phyloP scores from a whole-genome alignment of 2,888 invertebrate genomes.

The Nineta flava region DNA sequence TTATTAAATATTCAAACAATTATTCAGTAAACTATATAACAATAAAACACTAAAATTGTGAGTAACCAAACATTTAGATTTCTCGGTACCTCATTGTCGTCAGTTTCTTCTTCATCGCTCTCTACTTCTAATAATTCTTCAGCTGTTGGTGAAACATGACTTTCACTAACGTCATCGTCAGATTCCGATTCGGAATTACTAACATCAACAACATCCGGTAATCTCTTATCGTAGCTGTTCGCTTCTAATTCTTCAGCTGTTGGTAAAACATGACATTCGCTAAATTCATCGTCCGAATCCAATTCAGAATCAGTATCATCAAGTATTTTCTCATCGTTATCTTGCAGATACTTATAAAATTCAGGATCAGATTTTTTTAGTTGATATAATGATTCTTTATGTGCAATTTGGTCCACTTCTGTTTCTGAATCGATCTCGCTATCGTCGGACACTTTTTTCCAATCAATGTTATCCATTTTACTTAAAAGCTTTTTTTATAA shows the following conservation, averaged over 20 bases:
- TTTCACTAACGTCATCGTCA: constrained; percentile 27
- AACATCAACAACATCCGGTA: constrained; percentile 58
- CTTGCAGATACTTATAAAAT: constrained; percentile 70
- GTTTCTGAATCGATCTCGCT: constrained; percentile 9
- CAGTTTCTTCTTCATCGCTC: constrained; percentile 82
- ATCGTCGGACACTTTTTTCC: constrained; percentile 8
- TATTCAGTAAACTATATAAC: too few species aligned
- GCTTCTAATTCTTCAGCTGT: constrained; percentile 48
- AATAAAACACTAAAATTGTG: too few species aligned
- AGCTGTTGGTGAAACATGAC: constrained; percentile 42
- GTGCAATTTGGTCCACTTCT: constrained; percentile 28
- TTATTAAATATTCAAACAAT: too few species aligned
- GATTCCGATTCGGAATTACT: constrained; percentile 31
- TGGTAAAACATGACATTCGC: constrained; percentile 35
- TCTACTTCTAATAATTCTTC: constrained; percentile 51
- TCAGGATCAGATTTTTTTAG: constrained; percentile 75
- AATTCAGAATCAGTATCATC: constrained; percentile 34
- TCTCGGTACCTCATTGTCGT: constrained; percentile 48
- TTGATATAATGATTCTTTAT: constrained; percentile 55
- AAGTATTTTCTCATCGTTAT: too few species aligned
- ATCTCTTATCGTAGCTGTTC: constrained; percentile 70
- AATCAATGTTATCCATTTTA: constrained; percentile 11
- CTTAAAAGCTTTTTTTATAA: constrained; percentile 10
- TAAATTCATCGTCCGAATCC: constrained; percentile 27
- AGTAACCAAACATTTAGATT: too few species aligned